phyloP scores from a whole-genome alignment of 2,113 vertebrate species.

The Microtus pennsylvanicus region DNA sequence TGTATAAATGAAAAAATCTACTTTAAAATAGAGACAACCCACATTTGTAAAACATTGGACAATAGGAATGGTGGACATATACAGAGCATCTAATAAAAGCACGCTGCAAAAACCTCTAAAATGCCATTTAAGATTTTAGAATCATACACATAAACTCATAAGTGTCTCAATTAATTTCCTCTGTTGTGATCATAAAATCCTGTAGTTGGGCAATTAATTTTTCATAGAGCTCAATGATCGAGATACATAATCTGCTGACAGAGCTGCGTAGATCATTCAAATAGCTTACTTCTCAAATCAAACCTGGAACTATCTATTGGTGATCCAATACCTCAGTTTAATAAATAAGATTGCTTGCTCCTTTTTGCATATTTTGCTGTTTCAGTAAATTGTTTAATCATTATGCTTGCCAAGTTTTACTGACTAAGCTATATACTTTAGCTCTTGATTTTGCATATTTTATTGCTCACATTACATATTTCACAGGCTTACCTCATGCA shows the following conservation, averaged over 20 bases:
- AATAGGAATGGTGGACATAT: background rate
- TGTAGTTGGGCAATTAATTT: constrained; percentile 64
- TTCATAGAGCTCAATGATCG: constrained; percentile 71
- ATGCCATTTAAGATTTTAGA: constrained; percentile 62
- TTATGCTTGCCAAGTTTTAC: constrained; percentile 61
- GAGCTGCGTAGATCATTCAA: background rate
- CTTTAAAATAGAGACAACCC: background rate
- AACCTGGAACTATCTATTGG: constrained; percentile 33
- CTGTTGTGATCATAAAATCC: constrained; percentile 60
- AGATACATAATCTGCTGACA: constrained; percentile 63
- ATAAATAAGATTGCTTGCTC: constrained; percentile 51
- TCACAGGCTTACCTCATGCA: constrained; percentile 42
- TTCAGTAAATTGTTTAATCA: constrained; percentile 59
- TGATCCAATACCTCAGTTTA: constrained; percentile 50
- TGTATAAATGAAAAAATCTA: background rate
- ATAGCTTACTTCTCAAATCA: constrained; percentile 57
- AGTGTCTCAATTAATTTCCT: constrained; percentile 60
- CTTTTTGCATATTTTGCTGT: constrained; percentile 69
- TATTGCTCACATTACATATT: constrained; percentile 66
- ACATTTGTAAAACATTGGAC: background rate
- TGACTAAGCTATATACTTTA: constrained; percentile 60
- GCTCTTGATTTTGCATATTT: constrained; percentile 64
- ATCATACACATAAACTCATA: constrained; percentile 50
- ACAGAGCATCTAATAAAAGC: constrained; percentile 12
- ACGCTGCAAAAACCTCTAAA: constrained; percentile 15